Conservation (phyloP, 2,888 invertebrate species). For the Omphaloscelis lunosa region DNA sequence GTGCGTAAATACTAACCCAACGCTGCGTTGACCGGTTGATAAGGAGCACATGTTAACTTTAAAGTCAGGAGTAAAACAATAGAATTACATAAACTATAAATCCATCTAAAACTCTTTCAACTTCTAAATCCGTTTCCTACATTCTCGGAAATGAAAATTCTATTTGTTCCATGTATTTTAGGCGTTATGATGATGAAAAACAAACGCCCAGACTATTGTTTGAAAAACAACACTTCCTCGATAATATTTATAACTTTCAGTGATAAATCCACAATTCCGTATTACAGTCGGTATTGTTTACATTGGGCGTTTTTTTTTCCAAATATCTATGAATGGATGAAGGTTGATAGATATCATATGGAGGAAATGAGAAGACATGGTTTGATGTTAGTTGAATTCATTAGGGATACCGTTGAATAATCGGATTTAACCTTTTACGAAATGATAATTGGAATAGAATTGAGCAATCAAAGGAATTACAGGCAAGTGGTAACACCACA, state of each 20-base stretch:
- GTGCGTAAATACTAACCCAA: background rate
- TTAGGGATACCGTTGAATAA: conserved; percentile 8
- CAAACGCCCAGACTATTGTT: conserved; percentile 41
- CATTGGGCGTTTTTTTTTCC: conserved; percentile 37
- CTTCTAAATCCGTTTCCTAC: conserved; percentile 33
- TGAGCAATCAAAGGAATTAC: background rate
- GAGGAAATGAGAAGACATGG: conserved; percentile 22
- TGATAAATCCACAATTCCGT: conserved; percentile 24
- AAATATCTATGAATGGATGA: conserved; percentile 48
- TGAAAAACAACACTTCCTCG: conserved; percentile 50
- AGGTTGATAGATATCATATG: conserved; percentile 52
- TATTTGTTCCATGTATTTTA: conserved; percentile 40
- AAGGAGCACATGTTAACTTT: background rate
- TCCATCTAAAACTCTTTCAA: conserved; percentile 17
- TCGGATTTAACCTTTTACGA: background rate
- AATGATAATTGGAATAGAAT: conserved; percentile 9
- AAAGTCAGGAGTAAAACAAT: conserved; percentile 11
- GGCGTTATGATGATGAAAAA: conserved; percentile 23
- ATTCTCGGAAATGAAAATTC: conserved; percentile 35
- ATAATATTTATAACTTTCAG: conserved; percentile 50
- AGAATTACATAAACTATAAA: conserved; percentile 15
- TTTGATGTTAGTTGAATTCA: conserved; percentile 9
- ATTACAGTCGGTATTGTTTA: conserved; percentile 41
- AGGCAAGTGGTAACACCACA: background rate
- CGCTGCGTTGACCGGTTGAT: background rate